Evolutionary conservation across 1,140 invertebrate species (phyloP).

Genomic region (Chironomus striatipennis): DNA sequence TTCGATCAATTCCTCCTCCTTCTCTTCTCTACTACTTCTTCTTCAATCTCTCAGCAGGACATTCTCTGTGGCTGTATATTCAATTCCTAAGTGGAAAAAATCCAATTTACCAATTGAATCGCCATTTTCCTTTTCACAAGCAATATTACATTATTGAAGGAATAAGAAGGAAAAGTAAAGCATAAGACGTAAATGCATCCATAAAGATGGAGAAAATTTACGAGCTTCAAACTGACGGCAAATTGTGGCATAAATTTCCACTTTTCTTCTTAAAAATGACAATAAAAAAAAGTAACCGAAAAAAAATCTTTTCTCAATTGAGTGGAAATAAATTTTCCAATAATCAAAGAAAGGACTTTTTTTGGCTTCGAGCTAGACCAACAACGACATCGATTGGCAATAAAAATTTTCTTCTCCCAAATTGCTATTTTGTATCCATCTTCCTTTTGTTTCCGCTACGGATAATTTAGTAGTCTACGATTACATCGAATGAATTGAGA

Average conservation of each 20-base stretch:
- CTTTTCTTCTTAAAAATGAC: background rate
- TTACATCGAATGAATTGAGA: background rate
- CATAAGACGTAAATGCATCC: background rate
- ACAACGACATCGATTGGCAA: background rate
- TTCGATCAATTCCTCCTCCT: background rate
- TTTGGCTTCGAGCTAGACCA: background rate
- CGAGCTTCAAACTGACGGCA: background rate
- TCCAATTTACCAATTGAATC: constrained; percentile 21
- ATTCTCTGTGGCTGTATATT: background rate
- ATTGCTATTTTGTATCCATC: background rate
- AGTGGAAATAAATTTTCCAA: constrained; percentile 23
- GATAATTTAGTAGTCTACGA: background rate
- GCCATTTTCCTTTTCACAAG: constrained; percentile 19
- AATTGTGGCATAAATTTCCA: constrained; percentile 4
- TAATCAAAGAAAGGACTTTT: constrained; percentile 7
- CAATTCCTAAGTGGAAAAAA: background rate
- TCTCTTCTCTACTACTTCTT: background rate
- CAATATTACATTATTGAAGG: constrained; percentile 8
- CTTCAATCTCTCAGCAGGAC: background rate
- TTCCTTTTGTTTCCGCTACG: background rate
- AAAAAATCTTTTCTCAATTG: background rate
- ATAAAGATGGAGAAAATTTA: constrained; percentile 5
- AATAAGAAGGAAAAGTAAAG: background rate
- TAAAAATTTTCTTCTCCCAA: background rate
- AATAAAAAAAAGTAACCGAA: background rate